These are phyloP conservation scores for Anoplopoma fimbria DNA, from an alignment of 2,113 vertebrate species.

Conservation along the genomic window DNA sequence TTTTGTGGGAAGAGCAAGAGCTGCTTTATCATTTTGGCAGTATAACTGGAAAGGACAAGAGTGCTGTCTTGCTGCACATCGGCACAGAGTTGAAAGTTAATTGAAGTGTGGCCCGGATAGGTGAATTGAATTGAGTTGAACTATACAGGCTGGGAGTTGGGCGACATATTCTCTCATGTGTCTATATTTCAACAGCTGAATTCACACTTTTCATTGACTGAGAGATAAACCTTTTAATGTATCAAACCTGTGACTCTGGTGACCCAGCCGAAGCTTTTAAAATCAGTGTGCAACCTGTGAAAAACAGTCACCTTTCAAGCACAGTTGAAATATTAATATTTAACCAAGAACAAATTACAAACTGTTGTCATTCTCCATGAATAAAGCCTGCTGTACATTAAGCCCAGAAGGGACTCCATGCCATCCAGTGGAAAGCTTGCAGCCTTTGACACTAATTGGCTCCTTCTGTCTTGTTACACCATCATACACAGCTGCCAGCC, in stretches of 20 bases:
- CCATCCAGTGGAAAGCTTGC: constrained; percentile 1
- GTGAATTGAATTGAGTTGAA: neutral
- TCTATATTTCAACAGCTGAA: neutral
- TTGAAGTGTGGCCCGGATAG: constrained; percentile 2
- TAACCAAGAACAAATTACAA: neutral
- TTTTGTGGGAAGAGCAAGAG: constrained; percentile 38
- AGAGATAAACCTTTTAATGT: neutral
- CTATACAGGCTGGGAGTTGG: neutral
- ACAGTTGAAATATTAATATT: neutral
- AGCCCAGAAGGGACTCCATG: neutral
- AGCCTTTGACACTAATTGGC: constrained; percentile 31
- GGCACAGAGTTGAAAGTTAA: constrained; percentile 12
- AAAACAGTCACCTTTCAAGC: neutral
- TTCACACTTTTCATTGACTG: neutral
- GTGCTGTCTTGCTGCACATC: neutral
- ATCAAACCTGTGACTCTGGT: neutral
- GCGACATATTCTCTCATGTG: neutral
- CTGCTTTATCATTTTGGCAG: neutral
- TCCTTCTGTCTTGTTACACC: constrained; percentile 20
- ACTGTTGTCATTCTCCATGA: neutral
- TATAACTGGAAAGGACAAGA: constrained; percentile 10
- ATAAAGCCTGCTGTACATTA: neutral
- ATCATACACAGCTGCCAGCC: constrained; percentile 12
- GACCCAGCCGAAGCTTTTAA: neutral
- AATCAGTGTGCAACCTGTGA: neutral